phyloP scores from a whole-genome alignment of 2,888 invertebrate species.

The Polia nebulosa region DNA sequence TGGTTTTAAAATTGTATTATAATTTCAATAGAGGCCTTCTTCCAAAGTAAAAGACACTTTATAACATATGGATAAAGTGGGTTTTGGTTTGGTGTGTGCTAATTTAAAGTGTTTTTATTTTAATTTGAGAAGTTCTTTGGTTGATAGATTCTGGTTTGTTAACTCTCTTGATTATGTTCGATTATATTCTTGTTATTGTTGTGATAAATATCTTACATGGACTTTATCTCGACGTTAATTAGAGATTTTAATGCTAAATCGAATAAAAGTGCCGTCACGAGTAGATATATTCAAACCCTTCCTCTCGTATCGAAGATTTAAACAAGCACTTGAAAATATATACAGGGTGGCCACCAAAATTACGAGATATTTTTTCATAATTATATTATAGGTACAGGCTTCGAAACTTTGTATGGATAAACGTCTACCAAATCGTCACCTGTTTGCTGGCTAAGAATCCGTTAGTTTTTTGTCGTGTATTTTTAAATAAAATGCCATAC shows the following conservation, averaged over 20 bases:
- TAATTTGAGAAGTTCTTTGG: conserved; percentile 37
- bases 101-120: conserved; percentile 47
- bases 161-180: conserved; percentile 36
- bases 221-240: not conserved
- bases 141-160: conserved; percentile 42
- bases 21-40: conserved; percentile 43
- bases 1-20: conserved; percentile 77
- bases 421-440: too few species aligned
- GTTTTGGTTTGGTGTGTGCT: not conserved
- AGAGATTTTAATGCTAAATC: not conserved
- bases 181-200: conserved; percentile 44
- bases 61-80: fast-evolving
- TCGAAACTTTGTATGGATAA: too few species aligned
- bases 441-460: too few species aligned
- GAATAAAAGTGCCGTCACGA: not conserved
- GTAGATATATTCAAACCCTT: too few species aligned
- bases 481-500: too few species aligned
- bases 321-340: too few species aligned
- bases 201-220: not conserved
- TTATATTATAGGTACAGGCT: too few species aligned
- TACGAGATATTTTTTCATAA: too few species aligned
- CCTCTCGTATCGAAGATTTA: too few species aligned
- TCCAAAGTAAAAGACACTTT: conserved; percentile 51
- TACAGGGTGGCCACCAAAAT: too few species aligned
- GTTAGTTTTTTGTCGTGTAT: too few species aligned